Evolutionary conservation across 2,888 invertebrate genomes (phyloP), one percentile per base, ranked within the genome.

Genomic region (Spodoptera picta): DNA sequence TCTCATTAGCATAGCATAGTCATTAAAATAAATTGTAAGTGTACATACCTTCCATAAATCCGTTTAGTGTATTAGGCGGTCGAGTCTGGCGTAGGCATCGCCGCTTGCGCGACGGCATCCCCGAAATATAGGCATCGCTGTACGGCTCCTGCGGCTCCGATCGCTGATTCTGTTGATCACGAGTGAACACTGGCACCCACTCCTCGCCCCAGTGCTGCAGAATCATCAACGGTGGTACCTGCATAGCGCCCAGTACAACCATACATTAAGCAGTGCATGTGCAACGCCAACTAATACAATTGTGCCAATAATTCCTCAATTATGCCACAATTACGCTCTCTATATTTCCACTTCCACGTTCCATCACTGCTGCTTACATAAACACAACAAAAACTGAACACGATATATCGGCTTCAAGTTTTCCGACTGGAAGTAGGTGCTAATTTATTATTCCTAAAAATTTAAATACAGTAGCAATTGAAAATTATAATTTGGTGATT

Each of bases 81-180:
- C 91, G 80, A 4, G 83, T 50, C 54, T 88, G 86, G 1, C 90
- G 86, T 45, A 97, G 95, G 71, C 98, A 95, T 88, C 98, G 97
- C 72, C 98, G 96, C 65, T 98, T 96, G 89, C 98, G 98, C 46
- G 97, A 96, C 12, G 99, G 98, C 97, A 99, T 97, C 11, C 98
- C 98, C 9, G 97, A 96, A 49, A 98, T 93, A 89, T 99, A 99
- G 0, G 98, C 98, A 92, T 99, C 98, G 85, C 98, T 98, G 88
- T 97, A 97, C 0, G 93, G 92, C 75, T 90, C 90, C 36, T 97
- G 96, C 1, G 94, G 86, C 80, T 93, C 95, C 5, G 91, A 75
- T 57, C 96, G 94, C 89, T 98, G 98, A 60, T 96, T 93, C 79
- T 96, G 96, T 53, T 96, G 95, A 89, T 99, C 99, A 65, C 97